Conservation (phyloP, 2,888 invertebrate genomes). For the Micoletzkya japonica region DNA sequence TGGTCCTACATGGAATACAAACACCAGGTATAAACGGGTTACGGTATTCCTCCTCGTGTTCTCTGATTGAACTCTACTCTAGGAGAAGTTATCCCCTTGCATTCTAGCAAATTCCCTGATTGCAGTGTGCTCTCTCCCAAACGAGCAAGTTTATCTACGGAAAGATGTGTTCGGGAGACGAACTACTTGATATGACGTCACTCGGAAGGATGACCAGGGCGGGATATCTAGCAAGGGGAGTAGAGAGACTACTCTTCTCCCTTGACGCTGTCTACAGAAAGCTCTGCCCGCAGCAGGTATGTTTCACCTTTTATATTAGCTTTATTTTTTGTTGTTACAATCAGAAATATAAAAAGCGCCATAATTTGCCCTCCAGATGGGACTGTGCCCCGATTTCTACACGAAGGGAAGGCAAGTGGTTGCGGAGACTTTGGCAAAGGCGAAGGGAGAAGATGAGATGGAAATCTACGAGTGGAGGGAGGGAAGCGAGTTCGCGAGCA, state of each 20-base stretch:
- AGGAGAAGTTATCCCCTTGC: too few relatives aligned
- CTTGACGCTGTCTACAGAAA: constrained; percentile 53
- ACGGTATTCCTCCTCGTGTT: not conserved
- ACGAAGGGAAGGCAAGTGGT: constrained; percentile 48
- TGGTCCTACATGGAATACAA: constrained; percentile 26
- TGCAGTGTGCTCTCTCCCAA: constrained; percentile 54
- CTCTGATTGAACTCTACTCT: too few relatives aligned
- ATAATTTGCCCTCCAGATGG: constrained; percentile 44
- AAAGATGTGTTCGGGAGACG: constrained; percentile 59
- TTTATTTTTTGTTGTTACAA: constrained; percentile 21
- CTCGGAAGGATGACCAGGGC: constrained; percentile 57
- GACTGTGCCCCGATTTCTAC: constrained; percentile 60
- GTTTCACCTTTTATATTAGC: too few relatives aligned
- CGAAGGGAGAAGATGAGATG: constrained; percentile 52
- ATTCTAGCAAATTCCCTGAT: not conserved
- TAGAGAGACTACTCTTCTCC: constrained; percentile 56
- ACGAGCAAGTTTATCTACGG: constrained; percentile 52
- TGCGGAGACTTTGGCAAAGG: constrained; percentile 42
- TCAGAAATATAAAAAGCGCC: too few relatives aligned
- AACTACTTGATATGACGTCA: constrained; percentile 48
- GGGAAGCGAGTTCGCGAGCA: constrained; percentile 30
- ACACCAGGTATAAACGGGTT: constrained; percentile 1
- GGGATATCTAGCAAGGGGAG: constrained; percentile 54
- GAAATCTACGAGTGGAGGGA: constrained; percentile 56
- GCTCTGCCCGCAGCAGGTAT: constrained; percentile 21